Evolutionary conservation across 2,888 invertebrate genomes (phyloP).

Genomic region (Brassicogethes aeneus): DNA sequence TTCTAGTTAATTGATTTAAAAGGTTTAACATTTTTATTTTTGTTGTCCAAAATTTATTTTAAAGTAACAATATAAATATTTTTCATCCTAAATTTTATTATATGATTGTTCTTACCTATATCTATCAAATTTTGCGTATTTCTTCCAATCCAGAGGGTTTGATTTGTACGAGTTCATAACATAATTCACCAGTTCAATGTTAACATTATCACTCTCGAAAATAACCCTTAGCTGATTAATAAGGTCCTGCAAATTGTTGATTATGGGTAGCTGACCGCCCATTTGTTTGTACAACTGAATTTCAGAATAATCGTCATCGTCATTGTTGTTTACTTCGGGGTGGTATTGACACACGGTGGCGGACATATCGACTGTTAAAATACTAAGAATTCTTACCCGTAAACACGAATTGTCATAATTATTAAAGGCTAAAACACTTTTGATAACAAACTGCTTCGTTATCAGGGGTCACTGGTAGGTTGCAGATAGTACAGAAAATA

Average conservation of each 20-base stretch:
- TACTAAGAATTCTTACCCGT: neutral
- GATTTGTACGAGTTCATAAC: constrained; percentile 76
- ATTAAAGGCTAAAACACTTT: constrained; percentile 8
- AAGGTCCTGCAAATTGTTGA: constrained; percentile 50
- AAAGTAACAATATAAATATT: too few species aligned
- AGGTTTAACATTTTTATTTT: too few species aligned
- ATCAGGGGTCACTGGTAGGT: constrained; percentile 13
- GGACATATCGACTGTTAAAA: constrained; percentile 10
- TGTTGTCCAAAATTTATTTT: too few species aligned
- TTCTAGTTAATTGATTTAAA: too few species aligned
- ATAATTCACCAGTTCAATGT: constrained; percentile 82
- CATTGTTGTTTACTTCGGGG: constrained; percentile 9
- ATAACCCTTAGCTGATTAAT: constrained; percentile 62
- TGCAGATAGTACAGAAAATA: constrained; percentile 9
- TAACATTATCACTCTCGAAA: constrained; percentile 73
- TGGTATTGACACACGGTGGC: constrained; percentile 15
- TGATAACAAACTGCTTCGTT: constrained; percentile 9
- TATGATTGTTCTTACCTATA: constrained; percentile 73
- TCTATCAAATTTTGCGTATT: constrained; percentile 89
- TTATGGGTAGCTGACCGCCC: constrained; percentile 27
- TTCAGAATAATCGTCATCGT: constrained; percentile 19
- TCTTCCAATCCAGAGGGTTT: constrained; percentile 84
- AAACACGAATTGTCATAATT: constrained; percentile 6
- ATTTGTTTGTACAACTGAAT: constrained; percentile 27
- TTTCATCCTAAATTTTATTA: too few species aligned